Evolutionary conservation across 2,797 vertebrate genomes (phyloP), one percentile per base, ranked within the genome.

Genomic region (Rousettus madagascariensis): DNA sequence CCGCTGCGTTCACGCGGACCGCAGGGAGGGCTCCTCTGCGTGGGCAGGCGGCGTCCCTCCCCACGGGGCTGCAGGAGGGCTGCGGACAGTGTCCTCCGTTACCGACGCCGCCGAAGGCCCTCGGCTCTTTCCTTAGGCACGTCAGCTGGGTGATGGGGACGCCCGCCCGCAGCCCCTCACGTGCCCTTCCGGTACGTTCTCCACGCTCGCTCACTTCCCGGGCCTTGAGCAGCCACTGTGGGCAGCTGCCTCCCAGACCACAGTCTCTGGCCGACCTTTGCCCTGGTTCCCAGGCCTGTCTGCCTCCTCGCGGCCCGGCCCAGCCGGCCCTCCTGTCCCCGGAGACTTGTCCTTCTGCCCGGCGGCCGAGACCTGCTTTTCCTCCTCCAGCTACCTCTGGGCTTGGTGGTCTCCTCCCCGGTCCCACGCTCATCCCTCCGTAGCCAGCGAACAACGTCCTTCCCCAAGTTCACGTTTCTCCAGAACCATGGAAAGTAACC

Each of bases 21-120:
- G 2, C 0, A 1, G 30, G 51, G 0, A 0, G 79, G 0, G 19
- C 33, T 7, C 22, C 22, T 26, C 2, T 0, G 0, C 0, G 5
- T 0, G 33, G 22, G 30, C 17, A 3, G 22, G 59, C 4, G 0
- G 53, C 5, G 38, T 15, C 33, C 5, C 22, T 20, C 17, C 33
- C 11, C 8, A 33, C 5, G 0, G 17, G 53, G 61, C 61, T 11
- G 59, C 6, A 19, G 28, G 74, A 26, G 30, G 30, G 19, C 49
- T 1, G 0, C 0, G 3, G 24, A 26, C 6, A 26, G 7, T 6
- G 30, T 55, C 53, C 68, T 41, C 41, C 8, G 24, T 79, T 1
- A 10, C 15, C 5, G 8, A 24, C 0, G 0, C 28, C 8, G 24
- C 71, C 2, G 55, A 46, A 7, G 46, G 9, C 4, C 0, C 9